Evolutionary conservation across 1,140 invertebrate species (phyloP).

Genomic region (Saxidomus purpurata): DNA sequence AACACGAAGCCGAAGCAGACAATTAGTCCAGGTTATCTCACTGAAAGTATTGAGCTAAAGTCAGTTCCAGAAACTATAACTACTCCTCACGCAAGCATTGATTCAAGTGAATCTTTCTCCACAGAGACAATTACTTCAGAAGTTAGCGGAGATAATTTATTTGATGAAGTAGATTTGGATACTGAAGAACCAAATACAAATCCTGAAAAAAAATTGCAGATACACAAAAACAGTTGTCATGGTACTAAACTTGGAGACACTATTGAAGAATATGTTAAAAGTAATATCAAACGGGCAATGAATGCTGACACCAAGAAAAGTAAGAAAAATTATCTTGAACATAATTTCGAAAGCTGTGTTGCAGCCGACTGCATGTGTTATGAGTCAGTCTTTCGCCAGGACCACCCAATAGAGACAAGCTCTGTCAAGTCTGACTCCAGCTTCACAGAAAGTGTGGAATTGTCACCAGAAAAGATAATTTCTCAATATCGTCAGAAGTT

Average conservation of each 20-base stretch:
- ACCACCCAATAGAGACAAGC: slow-evolving; percentile 76
- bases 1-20: not conserved
- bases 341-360: slow-evolving; percentile 60
- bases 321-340: slow-evolving; percentile 21
- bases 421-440: slow-evolving; percentile 75
- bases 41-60: not conserved
- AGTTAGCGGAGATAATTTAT: not conserved
- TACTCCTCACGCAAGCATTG: slow-evolving; percentile 56
- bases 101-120: slow-evolving; percentile 49
- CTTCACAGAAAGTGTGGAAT: slow-evolving; percentile 34
- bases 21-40: not conserved
- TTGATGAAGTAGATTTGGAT: not conserved
- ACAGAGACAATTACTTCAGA: slow-evolving; percentile 10
- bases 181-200: not conserved
- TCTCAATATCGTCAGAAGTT: not conserved
- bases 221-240: not conserved
- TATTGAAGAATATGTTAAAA: slow-evolving; percentile 1
- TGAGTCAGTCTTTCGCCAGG: slow-evolving; percentile 72
- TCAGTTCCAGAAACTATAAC: not conserved
- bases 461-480: slow-evolving; percentile 21
- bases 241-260: not conserved
- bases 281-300: not conserved
- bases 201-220: not conserved
- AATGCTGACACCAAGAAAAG: not conserved
- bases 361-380: slow-evolving; percentile 69